phyloP scores from a whole-genome alignment of 2,113 vertebrate genomes.

The Anoura caudifer region DNA sequence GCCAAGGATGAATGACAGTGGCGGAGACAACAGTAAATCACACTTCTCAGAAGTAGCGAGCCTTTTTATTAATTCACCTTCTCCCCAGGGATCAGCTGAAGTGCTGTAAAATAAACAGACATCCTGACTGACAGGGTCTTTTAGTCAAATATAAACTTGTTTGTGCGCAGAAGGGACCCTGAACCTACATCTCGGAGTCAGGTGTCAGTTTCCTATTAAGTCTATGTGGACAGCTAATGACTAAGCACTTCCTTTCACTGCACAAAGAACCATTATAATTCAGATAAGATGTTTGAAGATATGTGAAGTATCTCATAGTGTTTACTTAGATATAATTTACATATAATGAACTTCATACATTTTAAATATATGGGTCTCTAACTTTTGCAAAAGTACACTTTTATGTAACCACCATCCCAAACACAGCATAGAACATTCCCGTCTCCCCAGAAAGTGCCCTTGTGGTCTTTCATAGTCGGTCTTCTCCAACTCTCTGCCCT shows the following conservation, averaged over 20 bases:
- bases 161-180: not conserved
- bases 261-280: not conserved
- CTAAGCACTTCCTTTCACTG: not conserved
- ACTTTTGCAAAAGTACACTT: not conserved
- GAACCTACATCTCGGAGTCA: not conserved
- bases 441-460: not conserved
- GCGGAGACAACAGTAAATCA: not conserved
- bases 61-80: not conserved
- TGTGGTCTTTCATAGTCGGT: not conserved
- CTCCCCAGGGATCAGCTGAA: not conserved
- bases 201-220: not conserved
- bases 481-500: not conserved
- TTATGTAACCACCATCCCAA: not conserved
- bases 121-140: not conserved
- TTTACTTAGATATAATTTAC: constrained; percentile 2
- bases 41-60: not conserved
- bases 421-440: not conserved
- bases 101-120: not conserved
- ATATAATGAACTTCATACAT: not conserved
- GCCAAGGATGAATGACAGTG: not conserved
- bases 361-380: not conserved
- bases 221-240: not conserved
- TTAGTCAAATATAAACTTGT: not conserved
- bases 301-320: not conserved
- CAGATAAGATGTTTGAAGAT: not conserved